A percentile compares a stretch with the other conserved stretches of the same genome.
Conservation (phyloP, 2,888 invertebrate genomes). For the Patella depressa region DNA sequence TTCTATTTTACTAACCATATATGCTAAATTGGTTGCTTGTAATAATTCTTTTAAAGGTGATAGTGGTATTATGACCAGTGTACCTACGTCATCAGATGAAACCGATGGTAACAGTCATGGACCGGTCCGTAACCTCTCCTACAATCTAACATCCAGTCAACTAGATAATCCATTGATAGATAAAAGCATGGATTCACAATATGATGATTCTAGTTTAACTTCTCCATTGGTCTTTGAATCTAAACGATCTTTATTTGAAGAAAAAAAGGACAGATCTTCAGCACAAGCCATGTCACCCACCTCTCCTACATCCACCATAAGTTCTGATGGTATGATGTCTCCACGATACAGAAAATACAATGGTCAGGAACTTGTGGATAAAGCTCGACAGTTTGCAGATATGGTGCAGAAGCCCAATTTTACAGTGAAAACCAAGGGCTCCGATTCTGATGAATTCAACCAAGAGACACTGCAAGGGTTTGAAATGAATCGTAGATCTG, state of each 20-base stretch:
- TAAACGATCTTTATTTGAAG: not conserved
- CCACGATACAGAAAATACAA: not conserved
- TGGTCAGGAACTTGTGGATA: not conserved
- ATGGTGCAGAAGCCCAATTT: not conserved
- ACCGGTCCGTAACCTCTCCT: not conserved
- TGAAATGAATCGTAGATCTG: slow-evolving; percentile 1
- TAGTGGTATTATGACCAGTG: slow-evolving; percentile 31
- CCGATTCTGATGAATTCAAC: not conserved
- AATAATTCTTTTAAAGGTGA: slow-evolving; percentile 29
- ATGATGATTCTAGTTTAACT: not conserved
- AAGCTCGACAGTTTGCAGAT: slow-evolving; percentile 1
- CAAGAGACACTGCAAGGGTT: not conserved
- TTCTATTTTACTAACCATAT: not conserved
- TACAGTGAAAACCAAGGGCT: not conserved
- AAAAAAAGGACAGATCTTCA: not conserved
- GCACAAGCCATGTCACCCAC: not conserved
- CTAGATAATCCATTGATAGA: not conserved
- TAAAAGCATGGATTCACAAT: not conserved
- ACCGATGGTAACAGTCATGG: slow-evolving; percentile 28
- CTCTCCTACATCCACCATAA: not conserved
- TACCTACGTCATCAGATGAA: slow-evolving; percentile 32
- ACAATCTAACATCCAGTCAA: not conserved
- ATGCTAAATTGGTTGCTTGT: slow-evolving; percentile 11
- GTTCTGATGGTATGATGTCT: not conserved
- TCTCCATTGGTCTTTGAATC: not conserved